A percentile compares a stretch with the other conserved stretches of the same genome.
Evolutionary conservation across 92 coral and sea anemone species (phyloP).

Genomic region (Epizoanthus illoricatus): DNA sequence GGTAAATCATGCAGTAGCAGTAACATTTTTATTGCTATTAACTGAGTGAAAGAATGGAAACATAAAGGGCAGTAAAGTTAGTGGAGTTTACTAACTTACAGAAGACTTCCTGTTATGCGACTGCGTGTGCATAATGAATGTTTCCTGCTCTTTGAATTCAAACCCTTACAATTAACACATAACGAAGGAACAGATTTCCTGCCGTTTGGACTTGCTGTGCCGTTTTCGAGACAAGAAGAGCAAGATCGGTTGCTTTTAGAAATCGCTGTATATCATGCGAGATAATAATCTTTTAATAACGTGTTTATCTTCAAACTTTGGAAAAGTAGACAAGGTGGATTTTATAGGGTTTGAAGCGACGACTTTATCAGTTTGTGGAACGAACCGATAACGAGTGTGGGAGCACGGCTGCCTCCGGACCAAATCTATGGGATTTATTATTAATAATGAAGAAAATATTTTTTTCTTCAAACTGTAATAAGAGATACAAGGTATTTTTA

Average conservation of each 20-base stretch:
- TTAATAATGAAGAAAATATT: conserved; percentile 1
- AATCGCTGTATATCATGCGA: neutral
- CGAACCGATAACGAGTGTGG: neutral
- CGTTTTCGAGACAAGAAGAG: neutral
- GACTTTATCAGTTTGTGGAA: neutral
- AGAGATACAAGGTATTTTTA: neutral
- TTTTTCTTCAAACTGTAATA: neutral
- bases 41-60: too few relatives aligned
- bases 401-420: neutral
- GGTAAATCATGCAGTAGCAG: too few relatives aligned
- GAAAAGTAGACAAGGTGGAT: neutral
- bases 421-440: neutral
- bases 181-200: neutral
- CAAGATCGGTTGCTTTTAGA: neutral
- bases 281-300: neutral
- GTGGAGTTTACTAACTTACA: neutral
- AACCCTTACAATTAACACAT: neutral
- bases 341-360: neutral
- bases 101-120: neutral
- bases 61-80: neutral
- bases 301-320: neutral
- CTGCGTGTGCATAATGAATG: neutral
- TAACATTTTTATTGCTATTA: too few relatives aligned
- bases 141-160: conserved; percentile 3
- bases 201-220: neutral